Conservation (phyloP, 2,113 vertebrate genomes). For the Eurystomus gularis region DNA sequence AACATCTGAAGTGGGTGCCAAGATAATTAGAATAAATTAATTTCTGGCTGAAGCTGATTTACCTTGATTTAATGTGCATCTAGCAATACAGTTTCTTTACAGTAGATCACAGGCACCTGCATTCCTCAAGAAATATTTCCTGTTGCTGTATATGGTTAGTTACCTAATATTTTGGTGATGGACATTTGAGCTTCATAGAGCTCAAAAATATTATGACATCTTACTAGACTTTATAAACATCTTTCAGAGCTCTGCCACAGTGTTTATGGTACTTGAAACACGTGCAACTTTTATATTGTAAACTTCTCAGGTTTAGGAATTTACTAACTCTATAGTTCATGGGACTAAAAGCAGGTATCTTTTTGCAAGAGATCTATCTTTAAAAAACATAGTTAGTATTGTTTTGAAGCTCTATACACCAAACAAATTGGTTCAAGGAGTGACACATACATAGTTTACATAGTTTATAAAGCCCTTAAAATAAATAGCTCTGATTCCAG, state of each 20-base stretch:
- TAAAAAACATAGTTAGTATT: neutral
- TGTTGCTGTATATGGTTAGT: neutral
- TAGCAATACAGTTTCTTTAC: neutral
- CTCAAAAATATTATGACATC: neutral
- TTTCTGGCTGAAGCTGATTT: neutral
- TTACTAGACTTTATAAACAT: neutral
- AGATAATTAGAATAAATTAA: constrained; percentile 6
- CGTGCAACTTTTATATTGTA: neutral
- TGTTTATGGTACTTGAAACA: neutral
- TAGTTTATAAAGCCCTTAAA: neutral
- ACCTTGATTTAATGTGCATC: neutral
- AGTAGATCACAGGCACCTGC: neutral
- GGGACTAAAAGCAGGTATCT: neutral
- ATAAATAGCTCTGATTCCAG: constrained; percentile 5
- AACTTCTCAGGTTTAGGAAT: neutral
- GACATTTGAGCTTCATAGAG: neutral
- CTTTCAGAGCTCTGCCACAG: neutral
- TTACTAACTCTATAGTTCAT: neutral
- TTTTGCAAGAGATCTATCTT: neutral
- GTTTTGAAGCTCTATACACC: neutral
- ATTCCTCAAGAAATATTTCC: neutral
- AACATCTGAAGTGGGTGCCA: neutral
- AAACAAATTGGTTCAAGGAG: neutral
- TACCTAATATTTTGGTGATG: neutral
- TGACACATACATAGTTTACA: neutral